Evolutionary conservation across 2,888 invertebrate species (phyloP).

Genomic region (Lutraria lutraria): DNA sequence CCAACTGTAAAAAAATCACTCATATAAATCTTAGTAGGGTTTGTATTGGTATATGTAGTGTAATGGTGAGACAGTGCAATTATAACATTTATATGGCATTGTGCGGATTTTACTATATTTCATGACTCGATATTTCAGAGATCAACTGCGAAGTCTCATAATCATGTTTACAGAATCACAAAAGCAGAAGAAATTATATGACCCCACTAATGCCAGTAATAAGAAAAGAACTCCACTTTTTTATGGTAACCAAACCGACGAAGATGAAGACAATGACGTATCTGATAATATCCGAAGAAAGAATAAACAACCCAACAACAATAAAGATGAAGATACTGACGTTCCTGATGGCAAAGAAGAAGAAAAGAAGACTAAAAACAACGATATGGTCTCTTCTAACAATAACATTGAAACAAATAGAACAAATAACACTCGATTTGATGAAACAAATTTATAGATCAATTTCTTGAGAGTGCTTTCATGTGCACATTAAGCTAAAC

Average conservation of each 20-base stretch:
- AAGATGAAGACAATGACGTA: background rate
- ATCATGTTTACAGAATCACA: constrained; percentile 8
- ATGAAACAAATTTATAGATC: background rate
- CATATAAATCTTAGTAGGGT: too few relatives aligned
- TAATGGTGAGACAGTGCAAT: background rate
- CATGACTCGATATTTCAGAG: constrained; percentile 11
- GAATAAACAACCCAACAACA: background rate
- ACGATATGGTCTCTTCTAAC: background rate
- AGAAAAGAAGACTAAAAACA: background rate
- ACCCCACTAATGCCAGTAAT: background rate
- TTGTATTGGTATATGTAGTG: background rate
- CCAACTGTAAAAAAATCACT: background rate
- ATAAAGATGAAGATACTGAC: background rate
- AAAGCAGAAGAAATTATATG: background rate
- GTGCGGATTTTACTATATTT: background rate
- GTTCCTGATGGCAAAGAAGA: background rate
- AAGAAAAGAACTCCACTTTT: background rate
- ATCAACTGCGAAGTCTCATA: constrained; percentile 39
- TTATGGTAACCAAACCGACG: background rate
- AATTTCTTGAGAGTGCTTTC: too few relatives aligned
- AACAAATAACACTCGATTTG: background rate
- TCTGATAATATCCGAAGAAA: background rate
- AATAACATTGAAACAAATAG: background rate
- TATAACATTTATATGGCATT: background rate
- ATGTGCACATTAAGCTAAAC: too few relatives aligned